A percentile compares a stretch with the other conserved stretches of the same genome.
phyloP scores from a whole-genome alignment of 2,797 vertebrate species.

The Aplochiton taeniatus region DNA sequence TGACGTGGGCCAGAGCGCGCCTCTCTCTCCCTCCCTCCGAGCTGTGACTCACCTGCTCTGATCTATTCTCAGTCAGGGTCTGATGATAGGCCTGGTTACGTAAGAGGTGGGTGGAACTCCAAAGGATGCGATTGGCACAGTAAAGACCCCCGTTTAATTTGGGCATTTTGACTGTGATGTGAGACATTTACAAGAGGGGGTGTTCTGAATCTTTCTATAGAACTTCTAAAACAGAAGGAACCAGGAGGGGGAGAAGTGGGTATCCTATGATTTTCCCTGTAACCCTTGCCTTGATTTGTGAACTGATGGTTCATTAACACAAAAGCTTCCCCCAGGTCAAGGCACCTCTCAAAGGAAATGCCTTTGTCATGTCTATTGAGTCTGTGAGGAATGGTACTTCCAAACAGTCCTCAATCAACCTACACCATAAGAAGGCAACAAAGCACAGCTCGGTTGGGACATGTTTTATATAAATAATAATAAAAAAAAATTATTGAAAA shows the following conservation, averaged over 20 bases:
- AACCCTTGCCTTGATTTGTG: too few relatives aligned
- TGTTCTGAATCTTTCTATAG: too few relatives aligned
- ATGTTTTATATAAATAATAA: constrained; percentile 85
- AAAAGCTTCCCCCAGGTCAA: too few relatives aligned
- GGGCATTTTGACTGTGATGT: constrained; percentile 16
- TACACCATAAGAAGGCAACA: background rate
- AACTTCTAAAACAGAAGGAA: too few relatives aligned
- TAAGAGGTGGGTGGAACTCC: constrained; percentile 39
- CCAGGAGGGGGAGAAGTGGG: too few relatives aligned
- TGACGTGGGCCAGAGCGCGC: constrained; percentile 58
- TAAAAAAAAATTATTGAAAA: constrained; percentile 78
- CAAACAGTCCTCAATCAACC: too few relatives aligned
- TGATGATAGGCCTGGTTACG: constrained; percentile 51
- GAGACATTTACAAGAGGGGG: background rate
- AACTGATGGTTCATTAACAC: too few relatives aligned
- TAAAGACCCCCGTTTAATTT: constrained; percentile 44
- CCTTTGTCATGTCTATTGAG: too few relatives aligned
- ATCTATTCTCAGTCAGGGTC: constrained; percentile 63
- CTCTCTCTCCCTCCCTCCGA: constrained; percentile 33
- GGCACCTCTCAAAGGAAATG: too few relatives aligned
- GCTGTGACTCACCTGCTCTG: constrained; percentile 74
- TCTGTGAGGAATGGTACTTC: too few relatives aligned
- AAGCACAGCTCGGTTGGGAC: constrained; percentile 69
- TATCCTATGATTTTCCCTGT: too few relatives aligned
- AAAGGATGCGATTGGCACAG: constrained; percentile 49